phyloP scores from a whole-genome alignment of 2,888 invertebrate species.

The Cenopis cana region DNA sequence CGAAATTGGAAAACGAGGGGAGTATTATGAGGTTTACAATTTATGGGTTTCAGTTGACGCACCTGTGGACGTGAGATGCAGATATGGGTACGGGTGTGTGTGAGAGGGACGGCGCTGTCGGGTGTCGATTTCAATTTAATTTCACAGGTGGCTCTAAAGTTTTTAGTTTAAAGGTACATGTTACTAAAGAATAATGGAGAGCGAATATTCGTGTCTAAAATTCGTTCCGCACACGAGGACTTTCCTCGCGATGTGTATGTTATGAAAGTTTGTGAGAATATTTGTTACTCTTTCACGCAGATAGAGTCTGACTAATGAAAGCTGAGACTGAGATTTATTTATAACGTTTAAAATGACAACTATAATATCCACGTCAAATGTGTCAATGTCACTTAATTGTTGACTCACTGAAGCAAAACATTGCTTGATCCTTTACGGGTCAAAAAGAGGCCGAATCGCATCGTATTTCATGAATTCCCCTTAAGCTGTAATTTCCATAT shows the following conservation, averaged over 20 bases:
- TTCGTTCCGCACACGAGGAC: not conserved
- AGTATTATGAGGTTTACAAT: constrained; percentile 69
- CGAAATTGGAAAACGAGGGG: constrained; percentile 67
- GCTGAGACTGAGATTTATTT: no score
- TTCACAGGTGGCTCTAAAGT: constrained; percentile 29
- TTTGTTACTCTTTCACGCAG: not conserved
- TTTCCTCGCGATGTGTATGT: not conserved
- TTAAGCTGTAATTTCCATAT: no score
- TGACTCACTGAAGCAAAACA: no score
- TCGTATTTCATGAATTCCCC: no score
- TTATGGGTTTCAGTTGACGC: constrained; percentile 67
- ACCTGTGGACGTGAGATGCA: constrained; percentile 58
- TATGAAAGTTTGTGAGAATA: not conserved
- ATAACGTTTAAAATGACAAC: no score
- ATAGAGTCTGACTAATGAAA: not conserved
- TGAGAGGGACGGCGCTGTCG: constrained; percentile 17
- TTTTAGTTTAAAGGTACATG: constrained; percentile 21
- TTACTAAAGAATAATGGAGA: constrained; percentile 12
- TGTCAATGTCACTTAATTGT: no score
- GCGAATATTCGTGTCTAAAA: not conserved
- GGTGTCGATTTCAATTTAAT: constrained; percentile 41
- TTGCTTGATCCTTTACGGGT: no score
- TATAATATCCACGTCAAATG: no score
- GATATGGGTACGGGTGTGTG: constrained; percentile 4
- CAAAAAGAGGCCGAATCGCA: no score